Evolutionary conservation across 1,140 invertebrate genomes (phyloP), one percentile per base, ranked within the genome.

Genomic region (Notospermus geniculatus): DNA sequence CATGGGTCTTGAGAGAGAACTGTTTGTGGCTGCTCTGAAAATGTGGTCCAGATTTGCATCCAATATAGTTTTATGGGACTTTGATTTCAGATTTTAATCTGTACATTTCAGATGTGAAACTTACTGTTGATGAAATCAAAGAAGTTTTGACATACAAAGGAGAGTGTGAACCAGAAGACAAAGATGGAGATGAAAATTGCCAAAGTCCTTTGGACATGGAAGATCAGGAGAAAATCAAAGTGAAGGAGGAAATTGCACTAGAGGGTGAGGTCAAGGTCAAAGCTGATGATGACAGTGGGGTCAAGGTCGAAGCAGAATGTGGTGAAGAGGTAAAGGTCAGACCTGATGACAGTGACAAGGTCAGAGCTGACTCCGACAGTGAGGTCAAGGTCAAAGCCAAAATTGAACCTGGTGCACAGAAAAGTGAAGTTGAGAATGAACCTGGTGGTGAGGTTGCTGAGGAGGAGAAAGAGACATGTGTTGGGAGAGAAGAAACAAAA

Each of bases 351-450:
- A 22, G 23, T 22, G 27, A 19, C 1, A 68, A 73, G 29, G 65
- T n/a, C n/a, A n/a, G n/a, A n/a, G n/a, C n/a, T n/a, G n/a, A n/a
- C n/a, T n/a, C n/a, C n/a, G n/a, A n/a, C n/a, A n/a, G n/a, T 19
- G 55, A 52, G 27, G 5, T 58, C 27, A 63, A 5, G 71, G 73
- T 30, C 76, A 76, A 27, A 75, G 78, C 62, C 76, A 79, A 2
- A 43, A 43, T 11, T n/a, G n/a, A n/a, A n/a, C n/a, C n/a, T n/a
- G n/a, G n/a, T n/a, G n/a, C n/a, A n/a, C n/a, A 53, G 11, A 53
- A 53, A 53, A 23, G 50, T 53, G 50, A 53, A 53, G 23, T 53
- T 13, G 78, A 22, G 23, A 19, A 39, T 36, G 13, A 60, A 36
- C 15, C 1, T 5, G 50, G 22, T 9, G 41, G 23, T 15, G 54